phyloP scores from a whole-genome alignment of 1,140 invertebrate genomes.

The Hetaerina americana region DNA sequence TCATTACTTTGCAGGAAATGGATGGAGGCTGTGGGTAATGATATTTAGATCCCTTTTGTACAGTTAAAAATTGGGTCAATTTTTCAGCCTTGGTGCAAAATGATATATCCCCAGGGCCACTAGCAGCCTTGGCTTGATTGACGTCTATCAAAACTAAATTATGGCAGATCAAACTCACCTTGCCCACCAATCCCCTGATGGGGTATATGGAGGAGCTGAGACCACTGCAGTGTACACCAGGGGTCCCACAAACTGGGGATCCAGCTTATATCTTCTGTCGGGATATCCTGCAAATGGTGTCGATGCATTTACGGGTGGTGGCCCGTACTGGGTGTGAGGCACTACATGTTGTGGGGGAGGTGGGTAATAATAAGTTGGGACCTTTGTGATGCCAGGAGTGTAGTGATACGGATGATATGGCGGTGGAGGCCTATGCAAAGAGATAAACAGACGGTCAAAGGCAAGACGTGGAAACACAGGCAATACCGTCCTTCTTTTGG shows the following conservation, averaged over 20 bases:
- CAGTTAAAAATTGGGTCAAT: too few relatives aligned
- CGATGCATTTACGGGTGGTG: background rate
- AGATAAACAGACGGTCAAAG: too few relatives aligned
- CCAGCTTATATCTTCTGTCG: conserved; percentile 26
- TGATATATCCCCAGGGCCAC: too few relatives aligned
- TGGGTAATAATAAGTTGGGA: background rate
- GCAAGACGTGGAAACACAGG: too few relatives aligned
- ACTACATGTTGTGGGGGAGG: background rate
- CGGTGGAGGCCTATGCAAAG: background rate
- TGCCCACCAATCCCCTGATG: conserved; percentile 37
- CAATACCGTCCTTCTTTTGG: too few relatives aligned
- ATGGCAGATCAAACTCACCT: conserved; percentile 22
- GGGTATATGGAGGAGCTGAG: conserved; percentile 11
- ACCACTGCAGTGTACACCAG: conserved; percentile 3
- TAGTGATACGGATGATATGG: conserved; percentile 1
- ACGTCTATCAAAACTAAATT: too few relatives aligned
- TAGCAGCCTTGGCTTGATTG: too few relatives aligned
- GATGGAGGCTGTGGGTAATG: too few relatives aligned
- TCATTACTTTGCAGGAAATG: too few relatives aligned
- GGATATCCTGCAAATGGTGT: conserved; percentile 25
- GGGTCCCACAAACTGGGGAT: conserved; percentile 2
- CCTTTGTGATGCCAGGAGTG: background rate
- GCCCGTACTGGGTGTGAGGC: background rate
- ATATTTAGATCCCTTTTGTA: too few relatives aligned
- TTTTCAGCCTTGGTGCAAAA: too few relatives aligned